Evolutionary conservation across 2,797 vertebrate species (phyloP).

Genomic region (Sebastes jordani): DNA sequence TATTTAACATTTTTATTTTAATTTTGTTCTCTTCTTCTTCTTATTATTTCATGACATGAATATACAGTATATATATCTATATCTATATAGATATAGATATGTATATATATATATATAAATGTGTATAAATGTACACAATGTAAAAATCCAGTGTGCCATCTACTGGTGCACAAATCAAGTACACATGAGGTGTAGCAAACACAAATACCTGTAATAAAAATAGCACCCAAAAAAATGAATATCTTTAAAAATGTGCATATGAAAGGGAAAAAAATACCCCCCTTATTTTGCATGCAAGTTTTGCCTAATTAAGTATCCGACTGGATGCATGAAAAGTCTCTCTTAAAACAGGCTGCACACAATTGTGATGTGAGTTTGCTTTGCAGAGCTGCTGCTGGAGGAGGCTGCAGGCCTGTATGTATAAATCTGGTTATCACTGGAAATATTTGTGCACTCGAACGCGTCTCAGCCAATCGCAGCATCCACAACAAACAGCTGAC

Average conservation of each 20-base stretch:
- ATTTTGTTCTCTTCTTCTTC: too few relatives aligned
- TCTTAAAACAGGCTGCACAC: slow-evolving; percentile 6
- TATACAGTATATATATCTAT: too few relatives aligned
- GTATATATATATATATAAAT: too few relatives aligned
- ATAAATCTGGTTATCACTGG: slow-evolving; percentile 54
- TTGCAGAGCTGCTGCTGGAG: slow-evolving; percentile 6
- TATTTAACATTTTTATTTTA: too few relatives aligned
- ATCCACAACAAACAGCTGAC: slow-evolving; percentile 10
- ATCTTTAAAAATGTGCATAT: neutral
- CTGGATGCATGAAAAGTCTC: slow-evolving; percentile 3
- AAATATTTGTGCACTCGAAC: slow-evolving; percentile 44
- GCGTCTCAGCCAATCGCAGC: slow-evolving; percentile 41
- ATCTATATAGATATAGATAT: slow-evolving; percentile 1
- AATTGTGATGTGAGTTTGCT: slow-evolving; percentile 27
- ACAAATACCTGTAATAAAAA: slow-evolving; percentile 20
- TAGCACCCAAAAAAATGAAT: neutral
- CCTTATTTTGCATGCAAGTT: neutral
- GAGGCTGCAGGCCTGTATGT: neutral
- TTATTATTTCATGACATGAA: too few relatives aligned
- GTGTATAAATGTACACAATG: neutral
- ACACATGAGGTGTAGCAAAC: slow-evolving; percentile 17
- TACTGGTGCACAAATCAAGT: slow-evolving; percentile 55
- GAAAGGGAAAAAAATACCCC: neutral
- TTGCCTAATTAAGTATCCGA: neutral
- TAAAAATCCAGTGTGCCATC: slow-evolving; percentile 59